Conservation (phyloP, 2,888 invertebrate species). For the Uropetala carovei region DNA sequence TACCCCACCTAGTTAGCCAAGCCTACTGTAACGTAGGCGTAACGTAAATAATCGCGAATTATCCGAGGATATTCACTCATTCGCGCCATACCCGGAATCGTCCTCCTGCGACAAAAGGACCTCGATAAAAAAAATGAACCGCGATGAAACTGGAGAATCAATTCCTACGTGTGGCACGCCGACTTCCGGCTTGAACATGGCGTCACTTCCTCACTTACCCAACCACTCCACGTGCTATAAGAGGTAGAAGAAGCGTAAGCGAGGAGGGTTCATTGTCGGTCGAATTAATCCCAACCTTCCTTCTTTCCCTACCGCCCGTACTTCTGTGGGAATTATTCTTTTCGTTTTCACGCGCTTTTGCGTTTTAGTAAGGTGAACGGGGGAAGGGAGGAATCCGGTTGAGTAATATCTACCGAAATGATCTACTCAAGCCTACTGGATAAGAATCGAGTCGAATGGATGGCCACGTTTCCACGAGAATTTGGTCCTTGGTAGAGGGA, state of each 20-base stretch:
- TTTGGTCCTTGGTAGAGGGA: background rate
- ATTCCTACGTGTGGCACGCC: background rate
- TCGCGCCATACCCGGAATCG: too few species aligned
- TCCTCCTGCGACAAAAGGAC: too few species aligned
- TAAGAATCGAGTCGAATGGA: background rate
- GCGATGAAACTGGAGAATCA: background rate
- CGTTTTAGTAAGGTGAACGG: background rate
- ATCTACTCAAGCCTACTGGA: background rate
- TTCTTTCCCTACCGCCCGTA: background rate
- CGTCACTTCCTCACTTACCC: background rate
- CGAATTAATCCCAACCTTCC: background rate
- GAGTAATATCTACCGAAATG: background rate
- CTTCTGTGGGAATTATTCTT: background rate
- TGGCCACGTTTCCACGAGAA: background rate
- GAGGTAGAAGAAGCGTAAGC: too few species aligned
- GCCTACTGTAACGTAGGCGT: too few species aligned
- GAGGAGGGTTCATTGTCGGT: background rate
- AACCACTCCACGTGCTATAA: too few species aligned
- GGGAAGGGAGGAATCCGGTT: background rate
- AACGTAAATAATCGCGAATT: too few species aligned
- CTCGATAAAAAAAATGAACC: background rate
- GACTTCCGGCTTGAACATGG: background rate
- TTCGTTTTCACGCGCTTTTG: conserved; percentile 1
- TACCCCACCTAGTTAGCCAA: too few species aligned
- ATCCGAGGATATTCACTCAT: too few species aligned